These are phyloP conservation scores for Omphaloscelis lunosa DNA, from an alignment of 2,888 invertebrate genomes.

Conservation along the genomic window DNA sequence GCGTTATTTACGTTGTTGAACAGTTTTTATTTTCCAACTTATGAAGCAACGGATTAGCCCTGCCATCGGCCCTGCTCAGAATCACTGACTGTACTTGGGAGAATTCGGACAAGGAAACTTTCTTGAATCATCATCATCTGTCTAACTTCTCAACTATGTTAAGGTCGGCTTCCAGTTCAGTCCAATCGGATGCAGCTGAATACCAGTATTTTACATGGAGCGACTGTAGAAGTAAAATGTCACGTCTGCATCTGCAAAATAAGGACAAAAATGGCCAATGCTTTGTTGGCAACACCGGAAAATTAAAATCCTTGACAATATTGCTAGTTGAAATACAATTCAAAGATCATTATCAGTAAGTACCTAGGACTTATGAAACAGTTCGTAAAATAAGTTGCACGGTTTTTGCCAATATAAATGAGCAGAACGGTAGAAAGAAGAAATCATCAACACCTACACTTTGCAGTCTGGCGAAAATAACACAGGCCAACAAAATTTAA, in stretches of 20 bases:
- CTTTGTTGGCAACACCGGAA: not conserved
- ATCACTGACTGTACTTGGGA: no score
- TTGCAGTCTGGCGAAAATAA: no score
- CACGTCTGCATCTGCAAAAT: not conserved
- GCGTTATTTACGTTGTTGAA: no score
- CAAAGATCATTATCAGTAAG: not conserved
- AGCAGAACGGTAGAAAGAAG: not conserved
- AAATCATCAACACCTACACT: no score
- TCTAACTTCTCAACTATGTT: not conserved
- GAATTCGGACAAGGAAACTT: not conserved
- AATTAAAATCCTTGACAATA: not conserved
- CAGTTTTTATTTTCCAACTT: no score
- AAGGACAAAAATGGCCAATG: not conserved
- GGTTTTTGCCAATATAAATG: conserved; percentile 10
- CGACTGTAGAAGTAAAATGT: not conserved
- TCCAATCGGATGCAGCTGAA: not conserved
- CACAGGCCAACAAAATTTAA: no score
- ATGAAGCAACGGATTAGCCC: no score
- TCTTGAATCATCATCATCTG: not conserved
- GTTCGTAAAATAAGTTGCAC: not conserved
- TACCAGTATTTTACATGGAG: not conserved
- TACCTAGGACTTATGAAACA: not conserved
- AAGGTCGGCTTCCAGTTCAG: not conserved
- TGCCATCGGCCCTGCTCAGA: no score
- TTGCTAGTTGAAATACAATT: not conserved